phyloP scores from a whole-genome alignment of 2,113 vertebrate species.

The Hystrix cristata region DNA sequence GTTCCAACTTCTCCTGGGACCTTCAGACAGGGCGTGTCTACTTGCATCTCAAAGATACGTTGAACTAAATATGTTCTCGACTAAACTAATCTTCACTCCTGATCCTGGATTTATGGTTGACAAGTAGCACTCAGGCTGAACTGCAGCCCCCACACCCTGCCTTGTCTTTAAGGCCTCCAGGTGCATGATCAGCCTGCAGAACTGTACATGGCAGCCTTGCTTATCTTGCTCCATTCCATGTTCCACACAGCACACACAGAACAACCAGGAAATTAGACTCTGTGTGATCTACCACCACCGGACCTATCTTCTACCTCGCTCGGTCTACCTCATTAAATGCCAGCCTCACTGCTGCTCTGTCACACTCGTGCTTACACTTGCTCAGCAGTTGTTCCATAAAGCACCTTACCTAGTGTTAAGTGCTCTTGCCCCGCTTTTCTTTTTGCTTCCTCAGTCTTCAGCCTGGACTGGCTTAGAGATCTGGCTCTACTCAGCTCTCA shows the following conservation, averaged over 20 bases:
- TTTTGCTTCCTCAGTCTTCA: neutral
- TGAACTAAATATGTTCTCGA: neutral
- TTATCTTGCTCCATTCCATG: neutral
- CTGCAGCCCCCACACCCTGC: neutral
- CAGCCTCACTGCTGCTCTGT: neutral
- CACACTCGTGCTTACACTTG: too few relatives aligned
- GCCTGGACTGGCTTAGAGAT: neutral
- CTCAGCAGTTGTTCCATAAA: too few relatives aligned
- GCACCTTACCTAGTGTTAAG: neutral
- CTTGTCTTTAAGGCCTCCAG: neutral
- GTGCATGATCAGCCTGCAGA: neutral
- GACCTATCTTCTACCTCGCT: neutral
- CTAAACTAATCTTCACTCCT: neutral
- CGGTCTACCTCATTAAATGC: neutral
- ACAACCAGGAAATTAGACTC: neutral
- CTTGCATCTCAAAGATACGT: conserved; percentile 4
- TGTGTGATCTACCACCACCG: neutral
- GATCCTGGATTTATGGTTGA: neutral
- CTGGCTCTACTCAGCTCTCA: neutral
- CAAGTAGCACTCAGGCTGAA: neutral
- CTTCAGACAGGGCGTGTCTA: conserved; percentile 11
- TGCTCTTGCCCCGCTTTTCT: neutral
- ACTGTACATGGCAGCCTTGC: neutral
- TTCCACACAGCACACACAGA: neutral
- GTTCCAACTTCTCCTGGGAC: neutral